Conservation (phyloP, 2,797 vertebrate genomes). For the Trematomus bernacchii region DNA sequence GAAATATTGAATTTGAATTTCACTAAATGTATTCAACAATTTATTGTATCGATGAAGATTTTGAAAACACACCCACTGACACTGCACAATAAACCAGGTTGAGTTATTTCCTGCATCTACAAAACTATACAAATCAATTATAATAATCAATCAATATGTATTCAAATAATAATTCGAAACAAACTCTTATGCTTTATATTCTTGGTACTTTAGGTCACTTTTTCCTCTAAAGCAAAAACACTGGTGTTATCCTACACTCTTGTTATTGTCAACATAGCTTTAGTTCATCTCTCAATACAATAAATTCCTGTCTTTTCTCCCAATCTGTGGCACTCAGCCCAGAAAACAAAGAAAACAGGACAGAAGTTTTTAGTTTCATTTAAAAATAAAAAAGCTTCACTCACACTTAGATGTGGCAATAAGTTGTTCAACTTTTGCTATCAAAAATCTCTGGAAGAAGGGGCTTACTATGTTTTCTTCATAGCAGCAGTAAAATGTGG, state of each 20-base stretch:
- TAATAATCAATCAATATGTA: not conserved
- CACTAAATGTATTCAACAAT: not conserved
- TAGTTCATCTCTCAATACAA: not conserved
- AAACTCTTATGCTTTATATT: not conserved
- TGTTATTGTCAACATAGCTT: not conserved
- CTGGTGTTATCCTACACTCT: not conserved
- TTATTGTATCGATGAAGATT: not conserved
- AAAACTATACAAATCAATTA: not conserved
- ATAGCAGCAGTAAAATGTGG: conserved; percentile 8
- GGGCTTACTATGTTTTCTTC: conserved; percentile 33
- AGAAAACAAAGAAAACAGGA: not conserved
- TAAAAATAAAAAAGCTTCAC: not conserved
- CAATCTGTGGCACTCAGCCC: not conserved
- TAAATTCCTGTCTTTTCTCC: not conserved
- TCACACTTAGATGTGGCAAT: not conserved
- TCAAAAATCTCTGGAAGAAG: conserved; percentile 18
- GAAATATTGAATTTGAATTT: not conserved
- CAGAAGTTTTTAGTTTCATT: too few species aligned
- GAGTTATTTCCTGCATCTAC: not conserved
- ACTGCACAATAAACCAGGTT: not conserved
- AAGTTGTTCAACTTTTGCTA: not conserved
- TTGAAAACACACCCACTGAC: not conserved
- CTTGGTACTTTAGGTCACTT: too few species aligned
- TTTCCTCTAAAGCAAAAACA: not conserved
- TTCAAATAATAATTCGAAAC: not conserved